Conservation (phyloP, 2,797 vertebrate species). For the Todus mexicanus region DNA sequence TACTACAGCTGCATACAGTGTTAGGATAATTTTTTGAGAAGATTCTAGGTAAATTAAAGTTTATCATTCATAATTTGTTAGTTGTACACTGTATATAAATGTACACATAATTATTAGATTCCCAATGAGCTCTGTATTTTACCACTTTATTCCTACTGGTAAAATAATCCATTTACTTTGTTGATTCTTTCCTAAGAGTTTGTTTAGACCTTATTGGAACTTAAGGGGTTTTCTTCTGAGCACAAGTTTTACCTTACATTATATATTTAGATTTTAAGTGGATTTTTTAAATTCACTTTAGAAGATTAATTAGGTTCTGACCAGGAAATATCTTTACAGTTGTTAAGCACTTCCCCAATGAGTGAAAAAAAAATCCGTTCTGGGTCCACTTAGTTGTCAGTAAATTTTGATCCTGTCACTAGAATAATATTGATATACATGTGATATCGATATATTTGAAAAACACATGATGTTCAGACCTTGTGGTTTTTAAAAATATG, state of each 20-base stretch:
- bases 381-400: slow-evolving; percentile 28
- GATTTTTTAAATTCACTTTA: neutral
- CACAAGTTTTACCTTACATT: neutral
- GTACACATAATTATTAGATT: neutral
- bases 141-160: neutral
- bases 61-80: neutral
- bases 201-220: neutral
- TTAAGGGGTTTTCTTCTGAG: neutral
- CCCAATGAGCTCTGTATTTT: neutral
- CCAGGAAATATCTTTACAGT: neutral
- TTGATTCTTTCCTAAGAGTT: neutral
- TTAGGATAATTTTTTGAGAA: neutral
- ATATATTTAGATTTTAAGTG: neutral
- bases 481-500: neutral
- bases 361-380: neutral
- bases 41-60: neutral
- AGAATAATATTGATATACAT: neutral
- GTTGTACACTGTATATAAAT: neutral
- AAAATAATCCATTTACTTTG: neutral
- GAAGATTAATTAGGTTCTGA: neutral
- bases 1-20: neutral
- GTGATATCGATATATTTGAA: neutral
- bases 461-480: neutral
- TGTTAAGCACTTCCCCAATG: neutral
- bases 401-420: slow-evolving; percentile 9